Evolutionary conservation across 2,113 vertebrate genomes (phyloP).

Genomic region (Dicerorhinus sumatrensis): DNA sequence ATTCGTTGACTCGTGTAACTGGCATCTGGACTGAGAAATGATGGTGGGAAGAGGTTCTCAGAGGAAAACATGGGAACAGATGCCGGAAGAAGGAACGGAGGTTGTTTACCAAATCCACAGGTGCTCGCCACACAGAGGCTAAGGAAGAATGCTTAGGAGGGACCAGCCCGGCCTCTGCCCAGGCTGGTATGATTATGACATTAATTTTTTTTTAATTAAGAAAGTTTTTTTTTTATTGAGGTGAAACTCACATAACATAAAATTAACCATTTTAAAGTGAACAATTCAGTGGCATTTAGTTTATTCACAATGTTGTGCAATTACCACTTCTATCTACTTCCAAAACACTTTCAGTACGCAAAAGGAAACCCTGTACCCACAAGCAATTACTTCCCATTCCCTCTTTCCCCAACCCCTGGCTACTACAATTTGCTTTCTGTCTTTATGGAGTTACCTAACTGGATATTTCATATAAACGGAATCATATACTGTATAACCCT

Average conservation of each 20-base stretch:
- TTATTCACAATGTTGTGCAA: neutral
- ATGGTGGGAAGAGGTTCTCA: neutral
- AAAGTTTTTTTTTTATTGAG: neutral
- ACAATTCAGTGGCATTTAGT: neutral
- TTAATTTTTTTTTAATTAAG: neutral
- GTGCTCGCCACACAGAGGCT: neutral
- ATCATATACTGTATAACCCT: accelerated
- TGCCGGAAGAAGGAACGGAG: neutral
- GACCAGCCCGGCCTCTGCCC: accelerated
- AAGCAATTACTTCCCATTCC: neutral
- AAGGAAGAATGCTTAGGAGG: neutral
- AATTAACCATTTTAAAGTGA: neutral
- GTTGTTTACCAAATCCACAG: neutral
- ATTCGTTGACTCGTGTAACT: neutral
- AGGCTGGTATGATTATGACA: neutral
- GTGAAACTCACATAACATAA: neutral
- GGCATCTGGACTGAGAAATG: neutral
- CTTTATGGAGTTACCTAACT: neutral
- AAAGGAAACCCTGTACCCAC: neutral
- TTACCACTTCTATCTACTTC: neutral
- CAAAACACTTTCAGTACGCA: neutral
- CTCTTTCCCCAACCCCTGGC: accelerated
- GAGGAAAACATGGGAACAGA: neutral
- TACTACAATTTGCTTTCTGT: neutral
- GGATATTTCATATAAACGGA: neutral